Base-by-base conservation (phyloP, 2,797 vertebrate genomes). In the Tapera naevia region DNA sequence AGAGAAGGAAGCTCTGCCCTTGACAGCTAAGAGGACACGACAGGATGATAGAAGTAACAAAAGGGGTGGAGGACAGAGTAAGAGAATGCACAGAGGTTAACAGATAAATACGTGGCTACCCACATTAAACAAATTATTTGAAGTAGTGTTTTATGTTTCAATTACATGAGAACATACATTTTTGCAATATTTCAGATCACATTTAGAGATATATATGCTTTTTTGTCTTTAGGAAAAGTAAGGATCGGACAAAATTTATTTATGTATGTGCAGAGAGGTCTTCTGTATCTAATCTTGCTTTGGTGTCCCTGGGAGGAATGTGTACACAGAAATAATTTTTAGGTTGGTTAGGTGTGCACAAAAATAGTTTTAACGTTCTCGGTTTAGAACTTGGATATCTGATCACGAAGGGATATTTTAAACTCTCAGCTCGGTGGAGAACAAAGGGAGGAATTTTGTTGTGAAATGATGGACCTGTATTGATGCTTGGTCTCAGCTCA, bases 31-130 rank as follows among this genome's bases (percentile, higher is more conserved):
- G 51, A 91, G 80, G 88, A 93, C 37, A 8, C 76, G 69, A 93
- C 0, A 8, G 60, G 80, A 90, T 78, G 80, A 86, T 64, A 89
- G 91, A 43, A 88, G 57, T 61, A 89, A 80, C 80, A 91, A 76
- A 79, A 86, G 69, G 88, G 79, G 93, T 87, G 95, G 91, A 93
- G 93, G 80, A 86, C 70, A 64, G 86, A 78, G n/a, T 62, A 91
- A 70, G 86, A 86, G 84, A 94, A 83, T 71, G 48, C 4, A 3
- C 25, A 58, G 71, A 80, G 64, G 78, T 85, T 82, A 86, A 71
- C 66, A 88, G 69, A 72, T 85, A 85, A 93, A 80, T 54, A 30
- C 27, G 33, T 48, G 71, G 18, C 71, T 58, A 19, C 43, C 39
- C 65, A 58, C 41, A 48, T 80, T 8, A 91, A 88, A 50, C 32